Evolutionary conservation across 2,888 invertebrate genomes (phyloP), one percentile per base, ranked within the genome.

Genomic region (Cephonodes hylas): DNA sequence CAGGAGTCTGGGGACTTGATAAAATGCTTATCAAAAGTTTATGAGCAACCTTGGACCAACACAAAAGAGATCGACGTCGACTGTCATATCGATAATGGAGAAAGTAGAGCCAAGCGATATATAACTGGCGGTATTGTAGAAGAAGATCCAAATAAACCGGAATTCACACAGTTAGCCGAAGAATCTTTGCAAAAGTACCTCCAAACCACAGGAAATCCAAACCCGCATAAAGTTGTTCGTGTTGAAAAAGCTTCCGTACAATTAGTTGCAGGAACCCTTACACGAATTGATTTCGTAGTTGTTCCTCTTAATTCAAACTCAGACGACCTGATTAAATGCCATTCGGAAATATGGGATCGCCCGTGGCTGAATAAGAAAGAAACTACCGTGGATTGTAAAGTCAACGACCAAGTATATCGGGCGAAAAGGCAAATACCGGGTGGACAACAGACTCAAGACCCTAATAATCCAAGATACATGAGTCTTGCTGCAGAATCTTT

Each of bases 11-110:
- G 48, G 87, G 66, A 70, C 89, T 45, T 59, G 2, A 66, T 73
- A 5, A 64, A 59, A 18, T 94, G 94, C 67, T 64, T 81, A 27
- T 84, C 94, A 23, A 68, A 80, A 38, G 85, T 95, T 38, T 95
- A 94, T 94, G 92, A 94, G 20, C 88, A 85, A 59, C 84, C 91
- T 0, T 95, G 95, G 95, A 42, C 93, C 18, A 66, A 77, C 0
- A 84, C 83, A 1, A 83, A 84, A 66, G 79, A 93, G 56, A 71
- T 76, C n/a, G 58, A 65, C 2, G 76, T 76, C 0, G 57, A 56
- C 2, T 80, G 79, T 38, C 42, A 68, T 5, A 59, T 63, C 27
- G 34, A 59, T 22, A 56, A 38, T 4, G 8, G 62, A 5, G 31
- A 63, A 42, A 15, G 15, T 25, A 62, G 64, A 42, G 44, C 25